Conservation (phyloP, 2,797 vertebrate genomes). For the Salarias fasciatus region DNA sequence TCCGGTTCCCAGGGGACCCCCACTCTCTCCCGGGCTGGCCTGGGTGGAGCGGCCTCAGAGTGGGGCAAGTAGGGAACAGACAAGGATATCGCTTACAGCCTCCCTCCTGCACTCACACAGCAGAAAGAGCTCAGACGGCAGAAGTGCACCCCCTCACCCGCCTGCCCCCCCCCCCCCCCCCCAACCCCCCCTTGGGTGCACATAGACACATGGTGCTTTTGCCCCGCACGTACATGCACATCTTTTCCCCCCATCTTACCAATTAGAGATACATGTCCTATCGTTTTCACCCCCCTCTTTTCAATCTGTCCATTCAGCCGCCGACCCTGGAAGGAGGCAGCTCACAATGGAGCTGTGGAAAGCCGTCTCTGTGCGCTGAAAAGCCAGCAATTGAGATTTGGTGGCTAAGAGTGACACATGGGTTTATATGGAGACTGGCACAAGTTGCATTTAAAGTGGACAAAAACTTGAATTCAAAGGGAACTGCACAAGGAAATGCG, state of each 20-base stretch:
- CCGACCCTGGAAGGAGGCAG: conserved; percentile 47
- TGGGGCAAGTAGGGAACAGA: conserved; percentile 85
- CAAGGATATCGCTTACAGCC: conserved; percentile 88
- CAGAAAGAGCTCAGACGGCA: conserved; percentile 65
- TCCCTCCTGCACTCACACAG: conserved; percentile 57
- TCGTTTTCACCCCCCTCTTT: conserved; percentile 68
- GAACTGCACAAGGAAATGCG: conserved; percentile 3
- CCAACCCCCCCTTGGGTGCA: conserved; percentile 31
- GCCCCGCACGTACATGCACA: conserved; percentile 33
- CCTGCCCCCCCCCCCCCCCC: conserved; percentile 39
- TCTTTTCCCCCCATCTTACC: conserved; percentile 62
- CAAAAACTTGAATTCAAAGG: conserved; percentile 25
- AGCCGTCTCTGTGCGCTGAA: conserved; percentile 67
- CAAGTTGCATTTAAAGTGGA: conserved; percentile 41
- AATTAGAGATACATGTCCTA: conserved; percentile 75
- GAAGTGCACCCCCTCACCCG: conserved; percentile 52
- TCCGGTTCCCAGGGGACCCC: conserved; percentile 86
- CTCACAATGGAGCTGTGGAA: conserved; percentile 73
- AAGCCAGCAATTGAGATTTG: conserved; percentile 62
- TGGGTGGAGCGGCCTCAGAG: conserved; percentile 86
- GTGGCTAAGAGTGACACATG: conserved; percentile 56
- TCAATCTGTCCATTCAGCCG: conserved; percentile 57
- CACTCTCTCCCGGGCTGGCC: conserved; percentile 84
- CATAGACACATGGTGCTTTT: conserved; percentile 40
- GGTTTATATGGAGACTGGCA: conserved; percentile 51